Evolutionary conservation across 2,797 vertebrate genomes (phyloP), one percentile per base, ranked within the genome.

Genomic region (Craterocephalus amniculus): DNA sequence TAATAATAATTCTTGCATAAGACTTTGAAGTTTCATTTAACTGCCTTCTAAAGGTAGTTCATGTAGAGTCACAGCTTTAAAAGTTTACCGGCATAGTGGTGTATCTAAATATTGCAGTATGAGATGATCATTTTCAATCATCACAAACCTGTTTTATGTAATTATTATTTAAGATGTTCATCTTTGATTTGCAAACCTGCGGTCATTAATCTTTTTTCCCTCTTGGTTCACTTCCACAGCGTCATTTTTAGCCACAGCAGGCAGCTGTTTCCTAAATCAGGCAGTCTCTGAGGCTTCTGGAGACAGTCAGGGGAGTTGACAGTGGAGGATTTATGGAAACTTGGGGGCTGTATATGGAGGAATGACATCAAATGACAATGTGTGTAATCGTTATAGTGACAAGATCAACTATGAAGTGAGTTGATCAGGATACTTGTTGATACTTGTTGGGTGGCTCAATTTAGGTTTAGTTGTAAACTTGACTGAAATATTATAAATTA

Each of bases 321-420:
- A 43, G 36, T 49, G 38, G 29, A 29, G 59, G 40, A 56, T 70
- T 56, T 56, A 56, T 56, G 68, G 29, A 45, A 57, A 52, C 68
- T 52, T 11, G 51, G 43, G 36, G 43, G 58, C 27, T 70, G 29
- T 43, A 56, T 62, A 6, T 70, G 35, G 26, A 13, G 27, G 14
- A 2, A 40, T 38, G 31, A 52, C 38, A 69, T 60, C 57, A 60
- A 40, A 52, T 69, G 27, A 51, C 26, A 29, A 26, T 22, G 57
- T 4, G 26, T 48, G 38, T 69, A n/a, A 54, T 70, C 26, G 52
- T 61, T 54, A 69, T 31, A 52, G 48, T 32, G 49, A 51, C 40
- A 61, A 26, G 45, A 69, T 52, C 48, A 52, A 2, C 0, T 35
- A 60, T 57, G 18, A 18, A 35, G 56, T 2, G 2, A 58, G 43